Base-by-base conservation (phyloP, 2,113 vertebrate species). In the Cricetomys ansorgei region DNA sequence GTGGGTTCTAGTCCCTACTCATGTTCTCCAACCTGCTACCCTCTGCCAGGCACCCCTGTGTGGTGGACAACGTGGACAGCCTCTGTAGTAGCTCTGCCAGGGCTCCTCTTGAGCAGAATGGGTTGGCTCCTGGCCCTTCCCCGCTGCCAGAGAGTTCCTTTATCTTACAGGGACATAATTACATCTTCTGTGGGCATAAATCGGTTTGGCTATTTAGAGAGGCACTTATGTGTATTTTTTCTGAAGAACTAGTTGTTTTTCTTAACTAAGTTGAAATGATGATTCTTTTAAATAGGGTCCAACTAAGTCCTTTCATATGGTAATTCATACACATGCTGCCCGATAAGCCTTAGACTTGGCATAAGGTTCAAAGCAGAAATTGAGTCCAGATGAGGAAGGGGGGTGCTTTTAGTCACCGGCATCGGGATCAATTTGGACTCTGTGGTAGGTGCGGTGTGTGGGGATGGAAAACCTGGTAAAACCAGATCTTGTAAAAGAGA, bases 311-410 rank as follows among this genome's bases (percentile, higher is more conserved):
- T 95, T 97, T 94, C 94, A 88, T 92, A 94, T 96, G 95, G 91
- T 96, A 97, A 97, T 92, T 88, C 75, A 86, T 40, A 70, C 55
- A 88, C 37, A 34, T 27, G 10, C 67, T 65, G 86, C 48, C 80
- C 37, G 95, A 95, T 97, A 95, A 95, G 75, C 65, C 40, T 73
- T 25, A 94, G 79, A 95, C 89, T 95, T 97, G 98, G 97, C 97
- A 94, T 31, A 40, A 40, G 87, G 92, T 95, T 97, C 97, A 96
- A 98, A 98, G 96, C 59, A 84, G 92, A 92, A 89, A 55, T 13
- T 62, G 91, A 67, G 88, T 91, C 96, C 91, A 75, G 55, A 72
- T 73, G 95, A 94, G 96, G 73, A 87, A 37, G 43, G 53, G 70
- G 88, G 76, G 77, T 93, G 59, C 1, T 94, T 93, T 95, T 45